Base-by-base conservation (phyloP, 2,797 vertebrate species). In the Pantherophis alleghaniensis region DNA sequence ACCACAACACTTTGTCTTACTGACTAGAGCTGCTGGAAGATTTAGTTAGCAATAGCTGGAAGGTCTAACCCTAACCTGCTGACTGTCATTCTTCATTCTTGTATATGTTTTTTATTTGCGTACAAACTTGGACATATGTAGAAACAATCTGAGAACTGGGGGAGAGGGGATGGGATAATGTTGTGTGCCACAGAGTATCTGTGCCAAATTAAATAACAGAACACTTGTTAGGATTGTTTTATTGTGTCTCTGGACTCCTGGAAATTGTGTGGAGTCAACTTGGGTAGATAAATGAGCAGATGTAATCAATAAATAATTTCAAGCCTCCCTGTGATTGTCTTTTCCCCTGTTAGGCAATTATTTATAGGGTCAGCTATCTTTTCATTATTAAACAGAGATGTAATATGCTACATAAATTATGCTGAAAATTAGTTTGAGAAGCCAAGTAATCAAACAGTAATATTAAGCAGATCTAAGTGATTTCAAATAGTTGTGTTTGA, bases 151-250 rank as follows among this genome's bases (percentile, higher is more conserved):
- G 20, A 79, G 20, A 42, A 42, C 3, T 10, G 7, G 20, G 37
- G 32, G 3, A 0, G 7, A 7, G 18, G 32, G 3, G 0, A 2
- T 42, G 1, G 4, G 22, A 10, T 7, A 20, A 22, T 37, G 7
- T 42, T 10, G 69, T 79, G 37, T 74, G 69, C 5, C n/a, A 88
- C 16, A 60, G n/a, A 74, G 3, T 56, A 37, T n/a, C 51, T 13
- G 18, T 55, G 26, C 28, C 28, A 55, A 24, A 79, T 79, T 79
- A 42, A 79, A 79, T 79, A 42, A 79, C 37, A 42, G 20, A 79
- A 0, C 24, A 42, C 42, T 79, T 79, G 37, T 79, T 79, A 42
- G 74, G 37, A 42, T 79, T 79, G 37, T 79, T 79, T 79, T 22
- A 79, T 42, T 42, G 74, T 79, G 3, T 79, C 20, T 79, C 20